These are phyloP conservation scores for Platysternon megacephalum DNA, from an alignment of 2,113 vertebrate species.

Conservation along the genomic window DNA sequence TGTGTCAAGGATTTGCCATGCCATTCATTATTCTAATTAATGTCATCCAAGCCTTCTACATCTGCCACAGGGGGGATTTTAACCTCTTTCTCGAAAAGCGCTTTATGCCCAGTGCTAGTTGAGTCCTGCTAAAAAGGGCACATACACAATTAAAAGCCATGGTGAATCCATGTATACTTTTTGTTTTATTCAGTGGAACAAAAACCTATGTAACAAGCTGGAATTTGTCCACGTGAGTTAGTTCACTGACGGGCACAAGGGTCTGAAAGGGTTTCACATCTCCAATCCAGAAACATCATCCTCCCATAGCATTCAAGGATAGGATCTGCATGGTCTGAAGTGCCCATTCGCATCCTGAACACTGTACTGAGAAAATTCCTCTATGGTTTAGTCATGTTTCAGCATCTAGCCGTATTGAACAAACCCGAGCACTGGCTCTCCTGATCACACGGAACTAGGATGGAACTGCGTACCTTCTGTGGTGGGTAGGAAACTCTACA, in stretches of 20 bases:
- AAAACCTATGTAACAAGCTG: not conserved
- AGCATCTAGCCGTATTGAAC: not conserved
- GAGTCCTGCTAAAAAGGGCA: not conserved
- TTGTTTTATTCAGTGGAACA: not conserved
- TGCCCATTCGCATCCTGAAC: not conserved
- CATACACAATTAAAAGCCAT: not conserved
- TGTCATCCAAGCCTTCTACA: not conserved
- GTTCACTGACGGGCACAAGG: accelerated
- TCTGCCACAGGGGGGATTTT: not conserved
- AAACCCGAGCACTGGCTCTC: accelerated
- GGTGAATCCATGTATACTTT: not conserved
- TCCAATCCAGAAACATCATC: not conserved
- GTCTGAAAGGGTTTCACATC: not conserved
- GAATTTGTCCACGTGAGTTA: not conserved
- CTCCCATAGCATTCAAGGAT: not conserved
- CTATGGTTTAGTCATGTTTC: not conserved
- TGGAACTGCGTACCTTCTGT: accelerated
- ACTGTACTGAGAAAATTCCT: not conserved
- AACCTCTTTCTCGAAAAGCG: not conserved
- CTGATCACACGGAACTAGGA: not conserved
- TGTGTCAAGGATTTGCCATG: not conserved
- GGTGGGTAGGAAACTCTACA: not conserved
- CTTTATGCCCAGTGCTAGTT: not conserved
- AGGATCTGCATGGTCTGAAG: not conserved
- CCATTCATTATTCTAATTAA: not conserved